Percentiles rank a stretch among this genome's conserved stretches.
phyloP scores from a whole-genome alignment of 2,797 vertebrate species.

The Hippoglossus hippoglossus region DNA sequence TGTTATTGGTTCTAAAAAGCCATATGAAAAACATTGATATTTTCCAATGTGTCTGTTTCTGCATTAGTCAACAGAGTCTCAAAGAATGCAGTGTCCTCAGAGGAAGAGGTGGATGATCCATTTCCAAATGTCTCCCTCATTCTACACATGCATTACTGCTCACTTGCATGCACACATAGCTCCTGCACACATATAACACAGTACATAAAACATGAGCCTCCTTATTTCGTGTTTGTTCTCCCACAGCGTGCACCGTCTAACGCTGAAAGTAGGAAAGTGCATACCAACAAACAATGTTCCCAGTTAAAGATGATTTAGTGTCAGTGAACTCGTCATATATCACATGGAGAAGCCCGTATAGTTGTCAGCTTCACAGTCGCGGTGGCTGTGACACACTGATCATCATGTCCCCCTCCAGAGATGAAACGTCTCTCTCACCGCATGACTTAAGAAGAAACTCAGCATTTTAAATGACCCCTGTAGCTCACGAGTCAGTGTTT shows the following conservation, averaged over 20 bases:
- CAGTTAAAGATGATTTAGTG: no score
- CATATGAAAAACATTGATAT: no score
- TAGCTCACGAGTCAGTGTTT: conserved; percentile 48
- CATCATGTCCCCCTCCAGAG: conserved; percentile 23
- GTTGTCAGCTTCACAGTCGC: conserved; percentile 20
- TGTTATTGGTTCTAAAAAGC: no score
- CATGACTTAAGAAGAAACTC: conserved; percentile 23
- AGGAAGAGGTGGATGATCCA: no score
- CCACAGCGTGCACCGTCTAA: no score
- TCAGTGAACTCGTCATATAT: neutral
- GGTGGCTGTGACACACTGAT: conserved; percentile 27
- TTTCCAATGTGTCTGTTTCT: no score
- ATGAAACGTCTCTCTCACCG: conserved; percentile 15
- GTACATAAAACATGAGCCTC: no score
- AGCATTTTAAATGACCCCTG: conserved; percentile 49
- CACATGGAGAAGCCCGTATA: conserved; percentile 11
- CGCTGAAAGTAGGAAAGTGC: no score
- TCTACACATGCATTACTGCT: neutral
- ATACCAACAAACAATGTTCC: no score
- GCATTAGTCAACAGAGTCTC: no score
- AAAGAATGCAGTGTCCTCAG: no score
- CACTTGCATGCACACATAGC: neutral
- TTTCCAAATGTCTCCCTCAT: neutral
- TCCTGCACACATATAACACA: neutral
- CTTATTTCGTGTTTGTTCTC: no score